phyloP scores from a whole-genome alignment of 2,113 vertebrate species.

The Trematocara stigmaticum region DNA sequence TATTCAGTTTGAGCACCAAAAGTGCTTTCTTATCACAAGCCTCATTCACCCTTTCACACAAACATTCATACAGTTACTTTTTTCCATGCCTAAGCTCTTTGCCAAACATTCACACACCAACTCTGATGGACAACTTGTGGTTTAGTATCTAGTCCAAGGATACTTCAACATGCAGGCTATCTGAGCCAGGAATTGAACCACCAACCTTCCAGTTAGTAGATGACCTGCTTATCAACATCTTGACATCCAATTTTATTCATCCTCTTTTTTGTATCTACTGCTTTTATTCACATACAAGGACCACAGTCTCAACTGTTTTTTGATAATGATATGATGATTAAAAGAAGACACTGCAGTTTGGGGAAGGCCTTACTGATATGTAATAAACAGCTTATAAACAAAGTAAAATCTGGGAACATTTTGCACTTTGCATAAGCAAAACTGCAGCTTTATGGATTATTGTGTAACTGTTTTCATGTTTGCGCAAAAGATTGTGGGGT shows the following conservation, averaged over 20 bases:
- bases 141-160: not conserved
- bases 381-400: not conserved
- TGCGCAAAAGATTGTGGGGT: conserved; percentile 15
- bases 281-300: not conserved
- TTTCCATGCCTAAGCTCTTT: not conserved
- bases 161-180: not conserved
- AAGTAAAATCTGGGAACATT: not conserved
- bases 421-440: not conserved
- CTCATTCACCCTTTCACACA: not conserved
- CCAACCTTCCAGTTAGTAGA: not conserved
- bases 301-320: not conserved
- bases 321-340: not conserved
- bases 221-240: not conserved
- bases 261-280: not conserved
- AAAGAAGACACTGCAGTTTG: not conserved
- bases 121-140: not conserved
- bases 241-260: too few relatives aligned
- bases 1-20: not conserved
- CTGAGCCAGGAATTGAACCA: not conserved
- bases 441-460: conserved; percentile 24
- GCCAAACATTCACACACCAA: not conserved
- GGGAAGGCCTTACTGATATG: not conserved
- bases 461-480: conserved; percentile 37
- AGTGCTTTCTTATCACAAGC: not conserved
- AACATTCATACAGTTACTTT: not conserved